phyloP scores from a whole-genome alignment of 2,113 vertebrate genomes.

The Pterocles burchelli region DNA sequence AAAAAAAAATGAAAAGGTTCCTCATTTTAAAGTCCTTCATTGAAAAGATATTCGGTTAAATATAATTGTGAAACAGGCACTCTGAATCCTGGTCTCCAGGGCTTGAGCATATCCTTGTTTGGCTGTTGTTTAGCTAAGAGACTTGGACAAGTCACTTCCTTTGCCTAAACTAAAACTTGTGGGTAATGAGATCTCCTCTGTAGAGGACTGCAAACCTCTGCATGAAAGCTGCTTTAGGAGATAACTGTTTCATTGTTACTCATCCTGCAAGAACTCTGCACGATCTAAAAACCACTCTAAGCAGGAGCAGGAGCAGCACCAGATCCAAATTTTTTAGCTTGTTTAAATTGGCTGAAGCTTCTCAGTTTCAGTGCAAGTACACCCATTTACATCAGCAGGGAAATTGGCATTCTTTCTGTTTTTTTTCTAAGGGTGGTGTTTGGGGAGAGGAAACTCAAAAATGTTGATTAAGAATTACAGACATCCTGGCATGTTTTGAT shows the following conservation, averaged over 20 bases:
- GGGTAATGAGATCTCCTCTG: neutral
- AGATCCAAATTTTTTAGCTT: neutral
- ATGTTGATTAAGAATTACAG: neutral
- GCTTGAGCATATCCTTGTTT: neutral
- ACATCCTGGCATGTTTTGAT: neutral
- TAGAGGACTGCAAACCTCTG: neutral
- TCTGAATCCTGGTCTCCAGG: neutral
- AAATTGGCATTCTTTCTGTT: neutral
- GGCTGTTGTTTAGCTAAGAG: neutral
- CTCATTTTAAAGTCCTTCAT: neutral
- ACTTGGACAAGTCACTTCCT: neutral
- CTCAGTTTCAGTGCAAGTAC: neutral
- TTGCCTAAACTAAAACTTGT: neutral
- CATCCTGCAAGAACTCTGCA: neutral
- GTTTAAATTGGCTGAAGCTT: neutral
- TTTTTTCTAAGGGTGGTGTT: neutral
- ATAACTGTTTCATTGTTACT: neutral
- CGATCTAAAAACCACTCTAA: neutral
- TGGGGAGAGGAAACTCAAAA: neutral
- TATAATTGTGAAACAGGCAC: neutral
- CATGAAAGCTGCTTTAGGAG: neutral
- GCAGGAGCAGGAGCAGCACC: neutral
- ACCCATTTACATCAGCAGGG: neutral
- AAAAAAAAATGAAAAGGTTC: conserved; percentile 11
- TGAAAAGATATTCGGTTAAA: conserved; percentile 7